A percentile compares a stretch with the other conserved stretches of the same genome.
Evolutionary conservation across 2,888 invertebrate genomes (phyloP).

Genomic region (Morpho deidamia): DNA sequence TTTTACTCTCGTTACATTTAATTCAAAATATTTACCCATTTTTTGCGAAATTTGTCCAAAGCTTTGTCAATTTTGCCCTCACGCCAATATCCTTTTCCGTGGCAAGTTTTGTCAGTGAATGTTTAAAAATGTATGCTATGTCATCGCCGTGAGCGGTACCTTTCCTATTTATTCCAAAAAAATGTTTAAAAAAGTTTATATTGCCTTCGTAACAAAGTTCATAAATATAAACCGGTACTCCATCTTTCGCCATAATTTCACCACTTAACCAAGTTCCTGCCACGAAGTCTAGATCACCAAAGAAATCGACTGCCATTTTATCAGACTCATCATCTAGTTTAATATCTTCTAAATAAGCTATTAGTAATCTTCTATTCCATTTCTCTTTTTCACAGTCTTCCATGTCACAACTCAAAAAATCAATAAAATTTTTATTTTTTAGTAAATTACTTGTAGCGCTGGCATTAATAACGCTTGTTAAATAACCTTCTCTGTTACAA

Average conservation of each 20-base stretch:
- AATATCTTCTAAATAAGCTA: slow-evolving; percentile 23
- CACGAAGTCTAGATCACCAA: slow-evolving; percentile 42
- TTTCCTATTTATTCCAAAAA: slow-evolving; percentile 29
- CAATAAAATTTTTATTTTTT: slow-evolving; percentile 32
- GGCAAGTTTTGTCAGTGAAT: slow-evolving; percentile 15
- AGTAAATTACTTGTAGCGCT: slow-evolving; percentile 30
- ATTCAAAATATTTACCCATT: slow-evolving; percentile 35
- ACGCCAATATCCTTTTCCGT: slow-evolving; percentile 32
- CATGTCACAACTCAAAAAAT: slow-evolving; percentile 33
- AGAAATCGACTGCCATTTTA: slow-evolving; percentile 38
- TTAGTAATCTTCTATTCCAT: slow-evolving; percentile 26
- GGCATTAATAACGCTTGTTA: slow-evolving; percentile 37
- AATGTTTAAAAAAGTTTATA: slow-evolving; percentile 32
- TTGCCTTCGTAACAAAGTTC: slow-evolving; percentile 44
- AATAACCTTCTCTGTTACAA: slow-evolving; percentile 61
- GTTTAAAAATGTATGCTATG: slow-evolving; percentile 24
- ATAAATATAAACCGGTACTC: slow-evolving; percentile 38
- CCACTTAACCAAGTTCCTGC: slow-evolving; percentile 38
- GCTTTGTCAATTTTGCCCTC: slow-evolving; percentile 32
- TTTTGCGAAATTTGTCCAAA: slow-evolving; percentile 52
- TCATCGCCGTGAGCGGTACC: slow-evolving; percentile 45
- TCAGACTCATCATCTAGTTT: slow-evolving; percentile 28
- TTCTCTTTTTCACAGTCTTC: slow-evolving; percentile 24
- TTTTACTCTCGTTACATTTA: neutral
- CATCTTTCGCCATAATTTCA: slow-evolving; percentile 28